Percentiles rank a stretch among this genome's conserved stretches.
phyloP scores from a whole-genome alignment of 2,797 vertebrate species.

The Acanthis flammea region DNA sequence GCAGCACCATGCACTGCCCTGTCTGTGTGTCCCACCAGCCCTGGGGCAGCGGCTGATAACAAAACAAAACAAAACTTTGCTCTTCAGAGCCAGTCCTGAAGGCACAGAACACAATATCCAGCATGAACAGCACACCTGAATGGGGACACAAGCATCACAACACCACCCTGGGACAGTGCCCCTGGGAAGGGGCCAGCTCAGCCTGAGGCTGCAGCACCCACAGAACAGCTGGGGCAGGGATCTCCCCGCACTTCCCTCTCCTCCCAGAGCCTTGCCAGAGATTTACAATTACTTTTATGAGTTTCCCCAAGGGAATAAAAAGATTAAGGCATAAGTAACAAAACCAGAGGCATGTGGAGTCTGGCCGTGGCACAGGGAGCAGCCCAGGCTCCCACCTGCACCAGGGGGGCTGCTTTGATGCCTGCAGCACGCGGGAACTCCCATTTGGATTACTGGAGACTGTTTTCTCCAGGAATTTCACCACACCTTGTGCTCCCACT shows the following conservation, averaged over 20 bases:
- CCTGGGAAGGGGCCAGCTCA: neutral
- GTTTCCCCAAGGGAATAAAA: neutral
- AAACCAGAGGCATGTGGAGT: slow-evolving; percentile 1
- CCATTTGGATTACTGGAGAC: neutral
- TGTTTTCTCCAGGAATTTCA: neutral
- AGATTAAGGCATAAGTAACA: slow-evolving; percentile 11
- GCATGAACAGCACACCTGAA: too few species aligned
- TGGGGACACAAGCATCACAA: too few species aligned
- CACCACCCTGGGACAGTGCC: neutral
- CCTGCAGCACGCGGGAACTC: neutral
- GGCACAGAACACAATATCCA: too few species aligned
- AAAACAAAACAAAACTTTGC: too few species aligned
- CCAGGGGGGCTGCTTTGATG: neutral
- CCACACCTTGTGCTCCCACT: neutral
- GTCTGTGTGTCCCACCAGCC: too few species aligned
- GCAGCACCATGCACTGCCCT: too few species aligned
- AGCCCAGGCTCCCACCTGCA: neutral
- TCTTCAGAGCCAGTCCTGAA: too few species aligned
- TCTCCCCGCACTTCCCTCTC: neutral
- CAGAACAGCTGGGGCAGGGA: neutral
- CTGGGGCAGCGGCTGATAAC: too few species aligned
- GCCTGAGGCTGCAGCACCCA: neutral
- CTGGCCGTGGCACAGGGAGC: fast-evolving
- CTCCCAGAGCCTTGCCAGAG: neutral
- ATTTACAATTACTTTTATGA: neutral